Evolutionary conservation across 1,140 invertebrate genomes (phyloP).

Genomic region (Drosophila littoralis): DNA sequence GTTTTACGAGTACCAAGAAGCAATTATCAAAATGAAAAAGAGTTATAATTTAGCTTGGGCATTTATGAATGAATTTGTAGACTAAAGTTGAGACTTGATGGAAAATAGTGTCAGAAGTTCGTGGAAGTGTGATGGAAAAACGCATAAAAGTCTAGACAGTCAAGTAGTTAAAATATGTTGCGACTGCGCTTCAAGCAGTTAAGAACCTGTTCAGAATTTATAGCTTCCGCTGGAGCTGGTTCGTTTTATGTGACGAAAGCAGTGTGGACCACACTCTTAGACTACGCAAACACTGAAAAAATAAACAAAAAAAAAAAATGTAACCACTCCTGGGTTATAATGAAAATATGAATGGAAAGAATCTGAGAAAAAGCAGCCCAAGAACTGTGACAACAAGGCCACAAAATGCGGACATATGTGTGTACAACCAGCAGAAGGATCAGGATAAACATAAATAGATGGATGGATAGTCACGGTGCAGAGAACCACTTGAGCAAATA

Average conservation of each 20-base stretch:
- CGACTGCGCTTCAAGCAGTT: conserved; percentile 31
- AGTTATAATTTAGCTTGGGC: conserved; percentile 59
- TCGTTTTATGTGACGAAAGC: conserved; percentile 15
- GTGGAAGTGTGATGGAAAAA: conserved; percentile 54
- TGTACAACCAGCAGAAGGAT: conserved; percentile 34
- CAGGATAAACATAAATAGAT: conserved; percentile 55
- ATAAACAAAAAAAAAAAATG: conserved; percentile 57
- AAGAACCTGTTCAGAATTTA: conserved; percentile 68
- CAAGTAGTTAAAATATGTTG: conserved; percentile 24
- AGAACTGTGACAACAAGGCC: conserved; percentile 23
- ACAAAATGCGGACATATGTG: conserved; percentile 69
- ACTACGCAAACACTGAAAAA: conserved; percentile 21
- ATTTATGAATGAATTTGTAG: conserved; percentile 64
- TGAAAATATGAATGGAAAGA: conserved; percentile 62
- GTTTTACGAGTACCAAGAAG: conserved; percentile 61
- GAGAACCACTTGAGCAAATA: conserved; percentile 65
- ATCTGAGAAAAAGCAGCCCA: neutral
- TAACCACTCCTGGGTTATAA: conserved; percentile 45
- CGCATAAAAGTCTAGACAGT: conserved; percentile 26
- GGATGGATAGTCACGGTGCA: conserved; percentile 29
- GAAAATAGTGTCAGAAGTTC: conserved; percentile 40
- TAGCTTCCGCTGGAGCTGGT: conserved; percentile 59
- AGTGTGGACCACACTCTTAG: conserved; percentile 51
- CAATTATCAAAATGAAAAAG: conserved; percentile 59
- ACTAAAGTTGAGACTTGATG: conserved; percentile 17